Evolutionary conservation across 2,113 vertebrate species (phyloP).

Genomic region (Silurus glanis): DNA sequence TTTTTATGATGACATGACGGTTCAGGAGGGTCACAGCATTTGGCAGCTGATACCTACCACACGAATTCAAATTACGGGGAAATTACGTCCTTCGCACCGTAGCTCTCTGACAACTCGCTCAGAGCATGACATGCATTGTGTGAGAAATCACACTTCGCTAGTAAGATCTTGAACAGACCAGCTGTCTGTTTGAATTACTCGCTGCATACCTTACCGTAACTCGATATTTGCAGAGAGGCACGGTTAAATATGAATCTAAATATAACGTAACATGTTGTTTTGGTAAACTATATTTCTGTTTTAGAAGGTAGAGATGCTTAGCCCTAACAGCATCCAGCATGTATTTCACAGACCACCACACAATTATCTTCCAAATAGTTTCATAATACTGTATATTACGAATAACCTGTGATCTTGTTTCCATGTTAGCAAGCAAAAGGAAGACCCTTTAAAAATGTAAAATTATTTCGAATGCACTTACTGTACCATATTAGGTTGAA

Average conservation of each 20-base stretch:
- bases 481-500: neutral
- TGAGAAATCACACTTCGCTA: neutral
- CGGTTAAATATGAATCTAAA: neutral
- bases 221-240: neutral
- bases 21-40: no score
- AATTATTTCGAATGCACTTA: neutral
- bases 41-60: neutral
- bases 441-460: neutral
- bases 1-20: neutral
- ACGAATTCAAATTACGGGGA: neutral
- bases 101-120: neutral
- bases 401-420: conserved; percentile 68
- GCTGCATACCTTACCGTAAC: neutral
- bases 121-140: neutral
- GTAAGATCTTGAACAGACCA: neutral
- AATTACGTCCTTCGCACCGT: no score
- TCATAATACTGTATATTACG: conserved; percentile 43
- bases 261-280: no score
- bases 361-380: neutral
- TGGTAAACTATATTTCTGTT: neutral
- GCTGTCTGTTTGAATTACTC: neutral
- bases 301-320: neutral
- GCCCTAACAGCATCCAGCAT: neutral
- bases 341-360: conserved; percentile 5
- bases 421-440: conserved; percentile 17